phyloP scores from a whole-genome alignment of 2,888 invertebrate genomes.

The Lasioglossum malachurum region DNA sequence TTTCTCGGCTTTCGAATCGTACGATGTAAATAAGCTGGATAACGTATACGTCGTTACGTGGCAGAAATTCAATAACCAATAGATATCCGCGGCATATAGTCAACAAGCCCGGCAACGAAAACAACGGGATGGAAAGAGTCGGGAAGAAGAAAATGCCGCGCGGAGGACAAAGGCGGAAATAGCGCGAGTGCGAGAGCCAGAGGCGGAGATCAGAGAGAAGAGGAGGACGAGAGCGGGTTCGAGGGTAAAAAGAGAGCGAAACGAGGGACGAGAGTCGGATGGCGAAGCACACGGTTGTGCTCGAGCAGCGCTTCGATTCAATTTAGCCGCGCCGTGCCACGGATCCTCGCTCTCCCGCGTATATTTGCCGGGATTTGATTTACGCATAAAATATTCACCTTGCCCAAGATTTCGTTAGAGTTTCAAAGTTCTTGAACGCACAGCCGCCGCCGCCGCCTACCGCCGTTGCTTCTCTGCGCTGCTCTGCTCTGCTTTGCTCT shows the following conservation, averaged over 20 bases:
- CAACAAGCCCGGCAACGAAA: conserved; percentile 56
- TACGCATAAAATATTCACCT: conserved; percentile 81
- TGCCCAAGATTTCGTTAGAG: conserved; percentile 79
- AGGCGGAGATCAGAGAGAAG: background rate
- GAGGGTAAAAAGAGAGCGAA: conserved; percentile 19
- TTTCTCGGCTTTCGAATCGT: conserved; percentile 40
- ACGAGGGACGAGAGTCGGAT: conserved; percentile 42
- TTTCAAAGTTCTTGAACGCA: conserved; percentile 74
- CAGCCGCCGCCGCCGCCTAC: conserved; percentile 52
- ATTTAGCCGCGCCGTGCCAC: conserved; percentile 74
- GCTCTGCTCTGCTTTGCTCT: background rate
- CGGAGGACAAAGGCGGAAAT: conserved; percentile 6
- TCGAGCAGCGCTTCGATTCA: conserved; percentile 75
- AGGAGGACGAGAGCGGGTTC: background rate
- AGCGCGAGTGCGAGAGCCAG: background rate
- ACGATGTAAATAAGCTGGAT: conserved; percentile 68
- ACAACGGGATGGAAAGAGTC: conserved; percentile 7
- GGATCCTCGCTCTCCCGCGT: conserved; percentile 71
- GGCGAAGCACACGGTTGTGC: conserved; percentile 55
- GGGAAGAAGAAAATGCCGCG: background rate
- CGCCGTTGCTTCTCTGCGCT: conserved; percentile 6
- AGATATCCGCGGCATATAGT: conserved; percentile 75
- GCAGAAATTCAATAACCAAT: conserved; percentile 80
- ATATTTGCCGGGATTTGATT: conserved; percentile 75
- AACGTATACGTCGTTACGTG: conserved; percentile 69